Base-by-base conservation (phyloP, 1,140 invertebrate species). In the Drosophila murphyi region DNA sequence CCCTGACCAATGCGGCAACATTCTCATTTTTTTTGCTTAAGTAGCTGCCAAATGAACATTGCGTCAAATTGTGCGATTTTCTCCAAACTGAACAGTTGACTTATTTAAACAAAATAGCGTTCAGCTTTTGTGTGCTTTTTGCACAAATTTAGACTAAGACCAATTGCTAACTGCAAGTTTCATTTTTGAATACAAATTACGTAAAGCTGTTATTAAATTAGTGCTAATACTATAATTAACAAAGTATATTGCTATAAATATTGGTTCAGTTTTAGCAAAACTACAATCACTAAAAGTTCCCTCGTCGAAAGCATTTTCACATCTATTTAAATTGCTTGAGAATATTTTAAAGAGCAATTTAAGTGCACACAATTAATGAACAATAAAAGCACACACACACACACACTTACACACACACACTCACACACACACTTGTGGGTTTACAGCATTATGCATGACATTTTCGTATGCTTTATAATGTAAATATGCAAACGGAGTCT, bases 1-100 rank as follows among this genome's bases (percentile, higher is more conserved):
- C 50, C 59, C 55, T 72, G 74, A 61, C 60, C 61, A 59, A 50
- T 6, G n/a, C 63, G 29, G 10, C 41, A 20, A 29, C 63, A 56
- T 71, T 41, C 35, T 51, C 63, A 56, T 71, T 41, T 31, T 31
- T 51, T 28, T 8, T n/a, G 8, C 5, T 8, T 12, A 57, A 45
- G 29, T 47, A 39, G 45, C 52, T 34, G 41, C 56, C 31, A 72
- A 64, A 12, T 55, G 55, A 64, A 76, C 35, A n/a, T 41, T 41
- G 39, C 20, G 6, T 51, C 45, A 20, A 32, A 34, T 62, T 72
- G 32, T 31, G 20, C 34, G 47, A 72, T 47, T 29, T 37, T 55
- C 12, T 32, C 48, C 43, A 20, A 39, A 60, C 28, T 34, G 39
- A 34, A 32, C 54, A 45, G 55, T 57, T 63, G 52, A 60, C 20